Evolutionary conservation across 92 coral and sea anemone species (phyloP).

Genomic region (Epizoanthus stellaris): DNA sequence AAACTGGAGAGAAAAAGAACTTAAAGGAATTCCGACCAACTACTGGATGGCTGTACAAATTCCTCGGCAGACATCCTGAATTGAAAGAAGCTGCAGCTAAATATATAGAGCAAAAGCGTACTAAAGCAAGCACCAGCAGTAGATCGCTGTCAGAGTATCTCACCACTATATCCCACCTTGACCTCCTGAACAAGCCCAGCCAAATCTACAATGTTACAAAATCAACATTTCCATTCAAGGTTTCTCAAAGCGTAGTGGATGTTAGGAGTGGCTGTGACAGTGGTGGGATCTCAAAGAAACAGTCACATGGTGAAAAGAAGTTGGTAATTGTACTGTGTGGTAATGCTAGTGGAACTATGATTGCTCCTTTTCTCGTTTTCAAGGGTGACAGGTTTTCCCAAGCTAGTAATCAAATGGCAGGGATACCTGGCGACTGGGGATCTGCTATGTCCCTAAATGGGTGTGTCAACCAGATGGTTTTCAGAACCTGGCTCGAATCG

Average conservation of each 20-base stretch:
- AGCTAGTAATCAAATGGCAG: constrained; percentile 1
- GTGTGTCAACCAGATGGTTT: not conserved
- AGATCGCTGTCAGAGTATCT: constrained; percentile 1
- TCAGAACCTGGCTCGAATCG: constrained; percentile 1
- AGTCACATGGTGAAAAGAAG: not conserved
- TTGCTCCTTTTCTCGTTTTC: constrained; percentile 12
- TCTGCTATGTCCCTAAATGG: constrained; percentile 5
- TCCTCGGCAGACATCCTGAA: not conserved
- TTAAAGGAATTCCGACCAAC: constrained; percentile 4
- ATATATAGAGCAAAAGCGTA: not conserved
- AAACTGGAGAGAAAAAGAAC: constrained; percentile 5
- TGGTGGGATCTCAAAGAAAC: not conserved
- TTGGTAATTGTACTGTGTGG: not conserved
- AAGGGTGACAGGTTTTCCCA: not conserved
- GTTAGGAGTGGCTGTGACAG: too few species aligned
- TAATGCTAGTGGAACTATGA: constrained; percentile 4
- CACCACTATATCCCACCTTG: not conserved
- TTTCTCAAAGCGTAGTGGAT: not conserved
- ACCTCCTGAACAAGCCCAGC: not conserved
- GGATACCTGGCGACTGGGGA: not conserved
- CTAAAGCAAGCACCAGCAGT: not conserved
- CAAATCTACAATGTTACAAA: not conserved
- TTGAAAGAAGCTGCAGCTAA: not conserved
- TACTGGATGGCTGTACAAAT: not conserved
- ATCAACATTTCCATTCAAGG: constrained; percentile 7